Conservation (phyloP, 2,797 vertebrate genomes). For the Petrocephalus schoutedeni region DNA sequence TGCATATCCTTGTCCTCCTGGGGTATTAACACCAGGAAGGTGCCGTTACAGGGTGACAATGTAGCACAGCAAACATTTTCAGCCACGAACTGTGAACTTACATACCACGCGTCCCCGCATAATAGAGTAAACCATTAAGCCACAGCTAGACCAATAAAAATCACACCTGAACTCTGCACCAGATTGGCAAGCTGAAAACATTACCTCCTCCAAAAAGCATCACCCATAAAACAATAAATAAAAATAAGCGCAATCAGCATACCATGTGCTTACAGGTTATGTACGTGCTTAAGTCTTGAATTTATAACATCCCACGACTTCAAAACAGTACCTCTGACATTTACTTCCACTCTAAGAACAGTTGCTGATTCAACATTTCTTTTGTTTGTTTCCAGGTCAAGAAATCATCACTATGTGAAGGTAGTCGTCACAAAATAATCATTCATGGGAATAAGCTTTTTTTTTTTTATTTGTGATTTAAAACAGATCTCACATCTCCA, state of each 20-base stretch:
- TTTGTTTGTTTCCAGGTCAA: neutral
- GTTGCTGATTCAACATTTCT: neutral
- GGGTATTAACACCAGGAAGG: neutral
- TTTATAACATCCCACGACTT: neutral
- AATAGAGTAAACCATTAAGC: neutral
- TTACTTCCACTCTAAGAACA: neutral
- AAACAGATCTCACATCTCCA: neutral
- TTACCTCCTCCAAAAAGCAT: neutral
- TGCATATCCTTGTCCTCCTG: neutral
- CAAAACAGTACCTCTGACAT: neutral
- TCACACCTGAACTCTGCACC: slow-evolving; percentile 1
- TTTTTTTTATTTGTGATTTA: neutral
- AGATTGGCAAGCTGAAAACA: neutral
- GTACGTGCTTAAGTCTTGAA: too few species aligned
- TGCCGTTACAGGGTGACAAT: neutral
- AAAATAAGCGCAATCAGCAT: neutral
- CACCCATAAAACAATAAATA: neutral
- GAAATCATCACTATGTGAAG: neutral
- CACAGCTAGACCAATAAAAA: neutral
- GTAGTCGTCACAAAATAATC: neutral
- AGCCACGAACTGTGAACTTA: neutral
- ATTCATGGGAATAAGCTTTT: neutral
- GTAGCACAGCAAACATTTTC: neutral
- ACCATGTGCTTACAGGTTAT: neutral
- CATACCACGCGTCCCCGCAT: neutral